Percentiles rank a stretch among this genome's conserved stretches.
Conservation (phyloP, 1,140 invertebrate genomes). For the Batillaria attramentaria region DNA sequence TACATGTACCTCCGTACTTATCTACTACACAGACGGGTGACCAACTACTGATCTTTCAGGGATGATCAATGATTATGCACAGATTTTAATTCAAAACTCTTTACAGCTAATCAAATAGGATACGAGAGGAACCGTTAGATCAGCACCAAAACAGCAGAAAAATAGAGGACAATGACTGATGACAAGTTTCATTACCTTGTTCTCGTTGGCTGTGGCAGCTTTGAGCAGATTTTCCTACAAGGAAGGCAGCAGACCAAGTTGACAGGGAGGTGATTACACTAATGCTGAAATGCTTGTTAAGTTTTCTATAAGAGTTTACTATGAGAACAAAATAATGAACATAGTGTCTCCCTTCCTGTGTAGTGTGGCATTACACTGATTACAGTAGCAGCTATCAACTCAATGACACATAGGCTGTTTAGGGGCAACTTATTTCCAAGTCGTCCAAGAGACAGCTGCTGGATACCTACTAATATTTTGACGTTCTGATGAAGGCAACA, state of each 20-base stretch:
- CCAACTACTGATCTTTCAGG: not conserved
- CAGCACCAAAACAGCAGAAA: slow-evolving; percentile 32
- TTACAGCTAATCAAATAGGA: not conserved
- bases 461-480: too few relatives aligned
- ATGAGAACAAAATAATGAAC: not conserved
- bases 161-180: too few relatives aligned
- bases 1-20: not conserved
- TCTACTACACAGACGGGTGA: not conserved
- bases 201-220: slow-evolving; percentile 63
- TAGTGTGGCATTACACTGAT: not conserved
- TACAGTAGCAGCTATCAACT: not conserved
- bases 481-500: too few relatives aligned
- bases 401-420: not conserved
- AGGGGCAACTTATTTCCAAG: not conserved
- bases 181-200: slow-evolving; percentile 61
- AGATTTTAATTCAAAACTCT: not conserved
- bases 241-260: not conserved
- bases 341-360: not conserved
- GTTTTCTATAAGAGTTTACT: not conserved
- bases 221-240: slow-evolving; percentile 65
- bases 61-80: not conserved
- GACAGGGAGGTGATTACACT: slow-evolving; percentile 4
- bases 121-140: not conserved
- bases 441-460: too few relatives aligned
- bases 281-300: slow-evolving; percentile 32